phyloP scores from a whole-genome alignment of 2,888 invertebrate species.

The Caenorhabditis becei region DNA sequence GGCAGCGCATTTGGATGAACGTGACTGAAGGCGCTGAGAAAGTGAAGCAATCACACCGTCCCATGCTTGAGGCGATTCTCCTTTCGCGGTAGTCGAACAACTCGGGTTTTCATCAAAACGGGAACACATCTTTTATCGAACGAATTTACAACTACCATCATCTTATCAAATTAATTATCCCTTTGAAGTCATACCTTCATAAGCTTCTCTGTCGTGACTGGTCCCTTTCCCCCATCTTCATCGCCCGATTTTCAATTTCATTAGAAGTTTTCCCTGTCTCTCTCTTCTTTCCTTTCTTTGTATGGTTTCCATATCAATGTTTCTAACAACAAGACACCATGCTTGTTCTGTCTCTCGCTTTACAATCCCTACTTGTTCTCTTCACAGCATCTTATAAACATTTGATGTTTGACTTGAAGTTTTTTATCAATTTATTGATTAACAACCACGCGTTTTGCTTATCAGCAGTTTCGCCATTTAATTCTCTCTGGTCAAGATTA shows the following conservation, averaged over 20 bases:
- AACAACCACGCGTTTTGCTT: conserved; percentile 1
- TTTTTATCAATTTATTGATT: conserved; percentile 6
- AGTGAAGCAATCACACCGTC: conserved; percentile 70
- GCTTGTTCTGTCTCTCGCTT: not conserved
- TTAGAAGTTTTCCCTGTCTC: not conserved
- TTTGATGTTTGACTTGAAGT: conserved; percentile 9
- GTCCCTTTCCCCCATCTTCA: conserved; percentile 12
- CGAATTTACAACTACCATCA: not conserved
- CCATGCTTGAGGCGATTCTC: conserved; percentile 64
- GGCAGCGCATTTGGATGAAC: conserved; percentile 75
- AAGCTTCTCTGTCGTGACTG: not conserved
- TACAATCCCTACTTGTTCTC: not conserved
- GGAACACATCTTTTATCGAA: conserved; percentile 6
- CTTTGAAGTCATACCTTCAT: not conserved
- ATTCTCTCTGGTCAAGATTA: not conserved
- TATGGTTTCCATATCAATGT: conserved; percentile 31
- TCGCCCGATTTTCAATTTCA: not conserved
- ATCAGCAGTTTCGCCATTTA: conserved; percentile 4
- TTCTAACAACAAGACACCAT: not conserved
- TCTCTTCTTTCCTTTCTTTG: conserved; percentile 28
- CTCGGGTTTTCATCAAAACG: conserved; percentile 15
- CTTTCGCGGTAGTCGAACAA: conserved; percentile 52
- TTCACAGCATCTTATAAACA: conserved; percentile 10
- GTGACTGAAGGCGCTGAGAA: conserved; percentile 68
- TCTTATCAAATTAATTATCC: conserved; percentile 5